Percentiles rank a stretch among this genome's conserved stretches.
These are phyloP conservation scores for Prionailurus viverrinus DNA, from an alignment of 2,113 vertebrate genomes.

Conservation along the genomic window DNA sequence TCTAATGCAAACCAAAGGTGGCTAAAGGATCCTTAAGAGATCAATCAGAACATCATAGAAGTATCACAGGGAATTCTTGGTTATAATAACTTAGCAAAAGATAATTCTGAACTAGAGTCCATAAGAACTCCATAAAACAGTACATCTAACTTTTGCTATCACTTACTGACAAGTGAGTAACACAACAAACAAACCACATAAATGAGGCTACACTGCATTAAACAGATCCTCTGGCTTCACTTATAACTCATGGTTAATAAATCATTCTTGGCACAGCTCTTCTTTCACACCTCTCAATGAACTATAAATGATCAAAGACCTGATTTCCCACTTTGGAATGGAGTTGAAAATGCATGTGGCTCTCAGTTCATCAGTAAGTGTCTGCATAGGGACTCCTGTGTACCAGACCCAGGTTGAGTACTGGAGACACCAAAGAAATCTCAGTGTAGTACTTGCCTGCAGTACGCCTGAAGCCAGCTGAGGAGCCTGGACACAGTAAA, in stretches of 20 bases:
- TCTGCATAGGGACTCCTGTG: not conserved
- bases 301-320: not conserved
- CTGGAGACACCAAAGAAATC: not conserved
- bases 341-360: not conserved
- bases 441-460: too few species aligned
- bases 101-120: not conserved
- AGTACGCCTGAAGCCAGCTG: accelerated
- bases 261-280: not conserved
- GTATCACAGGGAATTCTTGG: not conserved
- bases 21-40: not conserved
- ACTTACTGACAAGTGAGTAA: not conserved
- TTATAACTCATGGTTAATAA: not conserved
- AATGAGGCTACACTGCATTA: accelerated
- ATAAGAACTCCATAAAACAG: not conserved
- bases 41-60: not conserved
- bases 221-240: not conserved
- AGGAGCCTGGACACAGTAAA: not conserved
- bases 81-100: not conserved
- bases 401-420: not conserved
- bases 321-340: not conserved
- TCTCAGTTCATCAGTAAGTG: not conserved
- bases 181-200: accelerated
- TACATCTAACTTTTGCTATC: accelerated
- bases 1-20: not conserved
- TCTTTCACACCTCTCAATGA: not conserved